Base-by-base conservation (phyloP, 2,888 invertebrate genomes). In the Aporophyla nigra region DNA sequence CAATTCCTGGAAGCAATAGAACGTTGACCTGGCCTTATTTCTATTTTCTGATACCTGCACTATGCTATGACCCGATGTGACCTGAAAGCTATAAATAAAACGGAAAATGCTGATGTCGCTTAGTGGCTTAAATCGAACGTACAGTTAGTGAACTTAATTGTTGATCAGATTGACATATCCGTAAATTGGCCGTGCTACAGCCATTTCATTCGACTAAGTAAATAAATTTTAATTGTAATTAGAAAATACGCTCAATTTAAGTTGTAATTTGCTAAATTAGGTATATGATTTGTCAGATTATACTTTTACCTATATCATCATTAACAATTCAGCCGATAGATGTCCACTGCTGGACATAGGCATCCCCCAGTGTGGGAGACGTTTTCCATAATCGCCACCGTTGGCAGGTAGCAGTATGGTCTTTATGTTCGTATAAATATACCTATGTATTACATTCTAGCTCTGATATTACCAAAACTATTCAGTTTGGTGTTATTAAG, bases 11-110 rank as follows among this genome's bases (percentile, higher is more conserved):
- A 6, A 14, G 21, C n/a, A 62, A 56, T 51, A 63, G 63, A 63
- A 53, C 65, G 54, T 81, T 78, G 78, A 82, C 76, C 75, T 79
- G 76, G 40, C 67, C 67, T 75, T 73, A 76, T 83, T 85, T 75
- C 58, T 74, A 75, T 73, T 74, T 63, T 54, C 46, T 62, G 27
- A 40, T 53, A 49, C 19, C 40, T 62, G 33, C 43, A 14, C n/a
- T 51, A n/a, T 56, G 46, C 40, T 63, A n/a, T 43, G 53, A 56
- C 58, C 66, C 19, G 40, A 21, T 56, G 14, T 66, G 61, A 61
- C 61, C 54, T 46, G 19, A 10, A 21, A 46, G 19, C 6, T 0
- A 69, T 27, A 65, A 65, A 27, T 65, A 58, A 54, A n/a, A 40
- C 65, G 24, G 21, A 21, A 27, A 49, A 21, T 19, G 7, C 12